Conservation (phyloP, 2,888 invertebrate species). For the Eudasyphora cyanicolor region DNA sequence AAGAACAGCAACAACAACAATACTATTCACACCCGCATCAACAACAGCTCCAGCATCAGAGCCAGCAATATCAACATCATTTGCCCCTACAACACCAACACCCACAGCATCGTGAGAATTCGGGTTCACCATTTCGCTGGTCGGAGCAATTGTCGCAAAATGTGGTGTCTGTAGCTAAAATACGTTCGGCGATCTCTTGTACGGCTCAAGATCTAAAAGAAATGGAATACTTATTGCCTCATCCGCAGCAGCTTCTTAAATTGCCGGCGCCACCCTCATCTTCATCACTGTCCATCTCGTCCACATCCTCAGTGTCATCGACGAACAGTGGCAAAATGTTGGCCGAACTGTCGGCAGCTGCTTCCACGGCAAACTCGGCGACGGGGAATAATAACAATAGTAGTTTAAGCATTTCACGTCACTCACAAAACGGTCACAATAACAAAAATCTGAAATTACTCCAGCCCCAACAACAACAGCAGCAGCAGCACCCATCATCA, state of each 20-base stretch:
- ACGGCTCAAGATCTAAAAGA: slow-evolving; percentile 73
- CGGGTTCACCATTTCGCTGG: slow-evolving; percentile 69
- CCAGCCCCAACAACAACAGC: no score
- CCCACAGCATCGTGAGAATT: slow-evolving; percentile 41
- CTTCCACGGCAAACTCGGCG: neutral
- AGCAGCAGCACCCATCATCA: slow-evolving; percentile 69
- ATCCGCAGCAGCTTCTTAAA: slow-evolving; percentile 61
- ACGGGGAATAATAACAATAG: slow-evolving; percentile 16
- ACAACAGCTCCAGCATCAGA: slow-evolving; percentile 55
- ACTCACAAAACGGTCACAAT: slow-evolving; percentile 66
- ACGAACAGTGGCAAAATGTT: slow-evolving; percentile 60
- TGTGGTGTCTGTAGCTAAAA: slow-evolving; percentile 73
- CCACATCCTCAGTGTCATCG: slow-evolving; percentile 56
- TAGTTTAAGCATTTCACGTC: slow-evolving; percentile 72
- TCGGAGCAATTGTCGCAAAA: slow-evolving; percentile 74
- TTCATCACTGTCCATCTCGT: slow-evolving; percentile 66
- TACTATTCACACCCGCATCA: slow-evolving; percentile 8
- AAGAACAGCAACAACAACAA: slow-evolving; percentile 34
- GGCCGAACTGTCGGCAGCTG: slow-evolving; percentile 54
- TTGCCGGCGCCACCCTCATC: slow-evolving; percentile 52
- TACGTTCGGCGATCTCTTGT: slow-evolving; percentile 75
- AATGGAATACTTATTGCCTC: slow-evolving; percentile 79
- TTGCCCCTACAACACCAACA: slow-evolving; percentile 23
- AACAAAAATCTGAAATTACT: slow-evolving; percentile 56
- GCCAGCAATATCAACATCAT: slow-evolving; percentile 26